A percentile compares a stretch with the other conserved stretches of the same genome.
Evolutionary conservation across 1,140 invertebrate genomes (phyloP).

Genomic region (Micrasema minimum): DNA sequence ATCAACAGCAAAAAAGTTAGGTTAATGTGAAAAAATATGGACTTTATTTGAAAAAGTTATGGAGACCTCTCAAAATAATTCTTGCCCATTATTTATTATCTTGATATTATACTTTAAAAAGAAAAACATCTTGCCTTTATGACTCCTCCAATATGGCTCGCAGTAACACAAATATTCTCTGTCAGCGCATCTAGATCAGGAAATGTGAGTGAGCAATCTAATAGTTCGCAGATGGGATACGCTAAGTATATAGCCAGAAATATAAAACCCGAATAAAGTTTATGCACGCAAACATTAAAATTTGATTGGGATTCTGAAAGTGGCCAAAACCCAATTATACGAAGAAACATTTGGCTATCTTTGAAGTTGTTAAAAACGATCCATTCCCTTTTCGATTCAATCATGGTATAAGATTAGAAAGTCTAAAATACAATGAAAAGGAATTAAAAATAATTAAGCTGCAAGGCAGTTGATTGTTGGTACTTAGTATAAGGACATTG

Average conservation of each 20-base stretch:
- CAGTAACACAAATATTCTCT: constrained; percentile 31
- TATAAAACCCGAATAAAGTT: neutral
- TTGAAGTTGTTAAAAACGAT: constrained; percentile 7
- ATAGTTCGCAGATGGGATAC: constrained; percentile 21
- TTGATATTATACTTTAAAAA: too few relatives aligned
- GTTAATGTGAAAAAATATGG: too few relatives aligned
- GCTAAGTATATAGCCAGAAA: constrained; percentile 3
- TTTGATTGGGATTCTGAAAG: neutral
- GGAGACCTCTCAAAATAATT: too few relatives aligned
- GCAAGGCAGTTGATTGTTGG: too few relatives aligned
- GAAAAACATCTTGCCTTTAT: constrained; percentile 11
- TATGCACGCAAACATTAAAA: neutral
- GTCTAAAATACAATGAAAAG: too few relatives aligned
- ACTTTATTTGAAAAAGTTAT: too few relatives aligned
- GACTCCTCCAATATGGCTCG: constrained; percentile 17
- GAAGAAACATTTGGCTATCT: neutral
- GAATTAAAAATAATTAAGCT: too few relatives aligned
- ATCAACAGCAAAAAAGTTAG: too few relatives aligned
- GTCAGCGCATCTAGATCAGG: constrained; percentile 11
- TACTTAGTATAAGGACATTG: too few relatives aligned
- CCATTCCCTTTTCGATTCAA: too few relatives aligned
- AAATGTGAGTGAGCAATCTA: neutral
- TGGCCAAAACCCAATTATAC: constrained; percentile 26
- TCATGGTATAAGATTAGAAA: too few relatives aligned
- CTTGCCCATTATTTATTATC: too few relatives aligned